Percentiles rank a stretch among this genome's conserved stretches.
Evolutionary conservation across 37 sponge, comb jelly and placozoan genomes (phyloP).

Genomic region (Petrosia ficiformis): DNA sequence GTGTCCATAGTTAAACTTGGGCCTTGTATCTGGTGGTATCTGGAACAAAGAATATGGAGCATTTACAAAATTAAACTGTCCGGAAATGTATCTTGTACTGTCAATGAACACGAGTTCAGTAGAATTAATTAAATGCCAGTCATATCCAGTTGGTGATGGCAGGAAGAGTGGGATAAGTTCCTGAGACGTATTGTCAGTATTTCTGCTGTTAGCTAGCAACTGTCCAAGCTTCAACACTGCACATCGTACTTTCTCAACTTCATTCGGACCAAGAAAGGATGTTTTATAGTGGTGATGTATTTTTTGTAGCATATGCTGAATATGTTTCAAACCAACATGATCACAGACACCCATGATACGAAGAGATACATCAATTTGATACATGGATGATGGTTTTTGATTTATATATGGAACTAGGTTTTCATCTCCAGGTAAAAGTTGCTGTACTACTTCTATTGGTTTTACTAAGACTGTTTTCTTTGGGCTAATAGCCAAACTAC

Average conservation of each 20-base stretch:
- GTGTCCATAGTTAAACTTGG: too few relatives aligned
- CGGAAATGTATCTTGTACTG: too few relatives aligned
- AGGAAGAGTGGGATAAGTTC: background rate
- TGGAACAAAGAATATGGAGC: too few relatives aligned
- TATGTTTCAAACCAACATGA: background rate
- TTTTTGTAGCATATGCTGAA: constrained; percentile 8
- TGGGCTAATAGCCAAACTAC: background rate
- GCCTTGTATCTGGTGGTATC: too few relatives aligned
- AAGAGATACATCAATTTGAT: background rate
- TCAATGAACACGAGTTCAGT: too few relatives aligned
- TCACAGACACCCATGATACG: background rate
- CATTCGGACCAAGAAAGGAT: background rate
- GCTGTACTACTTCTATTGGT: background rate
- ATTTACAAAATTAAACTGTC: too few relatives aligned
- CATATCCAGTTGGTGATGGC: too few relatives aligned
- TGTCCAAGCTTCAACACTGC: background rate
- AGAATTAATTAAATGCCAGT: too few relatives aligned
- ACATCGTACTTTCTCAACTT: background rate
- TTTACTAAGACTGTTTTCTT: background rate
- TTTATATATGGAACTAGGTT: background rate
- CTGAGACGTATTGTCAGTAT: background rate
- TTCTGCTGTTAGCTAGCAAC: background rate
- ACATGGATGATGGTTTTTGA: background rate
- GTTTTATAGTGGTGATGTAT: background rate
- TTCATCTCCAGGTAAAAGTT: background rate